These are phyloP conservation scores for Lampris incognitus DNA, from an alignment of 2,113 vertebrate species.

Conservation along the genomic window DNA sequence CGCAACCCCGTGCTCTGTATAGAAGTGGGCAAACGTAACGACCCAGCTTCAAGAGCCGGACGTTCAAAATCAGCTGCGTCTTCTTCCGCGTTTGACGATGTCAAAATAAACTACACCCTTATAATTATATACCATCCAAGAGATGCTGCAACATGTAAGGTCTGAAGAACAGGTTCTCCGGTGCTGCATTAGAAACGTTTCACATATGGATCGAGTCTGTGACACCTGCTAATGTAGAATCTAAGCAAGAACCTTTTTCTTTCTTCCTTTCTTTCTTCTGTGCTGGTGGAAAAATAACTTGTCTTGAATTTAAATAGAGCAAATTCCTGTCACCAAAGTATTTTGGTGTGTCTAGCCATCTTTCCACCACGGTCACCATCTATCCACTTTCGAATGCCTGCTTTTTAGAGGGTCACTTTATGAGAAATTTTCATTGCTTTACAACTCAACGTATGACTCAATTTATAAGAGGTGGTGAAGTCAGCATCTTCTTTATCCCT, in stretches of 20 bases:
- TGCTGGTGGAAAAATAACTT: slow-evolving; percentile 22
- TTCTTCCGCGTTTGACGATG: no score
- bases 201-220: slow-evolving; percentile 8
- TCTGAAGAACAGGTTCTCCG: no score
- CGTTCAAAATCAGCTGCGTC: no score
- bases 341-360: slow-evolving; percentile 61
- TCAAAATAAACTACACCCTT: no score
- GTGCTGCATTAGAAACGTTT: slow-evolving; percentile 2
- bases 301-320: slow-evolving; percentile 35
- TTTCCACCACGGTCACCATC: slow-evolving; percentile 66
- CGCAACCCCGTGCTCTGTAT: no score
- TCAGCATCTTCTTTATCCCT: slow-evolving; percentile 82
- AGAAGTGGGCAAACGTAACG: no score
- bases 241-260: slow-evolving; percentile 7
- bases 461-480: slow-evolving; percentile 87
- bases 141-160: no score
- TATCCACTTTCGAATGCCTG: slow-evolving; percentile 45
- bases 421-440: slow-evolving; percentile 83
- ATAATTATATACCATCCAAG: no score
- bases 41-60: no score
- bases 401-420: slow-evolving; percentile 80
- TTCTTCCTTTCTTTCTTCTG: neutral
- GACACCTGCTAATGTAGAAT: slow-evolving; percentile 66
- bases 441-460: slow-evolving; percentile 85
- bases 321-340: slow-evolving; percentile 55